Evolutionary conservation across 2,888 invertebrate genomes (phyloP), one percentile per base, ranked within the genome.

Genomic region (Dyspetes luteomarginatus): DNA sequence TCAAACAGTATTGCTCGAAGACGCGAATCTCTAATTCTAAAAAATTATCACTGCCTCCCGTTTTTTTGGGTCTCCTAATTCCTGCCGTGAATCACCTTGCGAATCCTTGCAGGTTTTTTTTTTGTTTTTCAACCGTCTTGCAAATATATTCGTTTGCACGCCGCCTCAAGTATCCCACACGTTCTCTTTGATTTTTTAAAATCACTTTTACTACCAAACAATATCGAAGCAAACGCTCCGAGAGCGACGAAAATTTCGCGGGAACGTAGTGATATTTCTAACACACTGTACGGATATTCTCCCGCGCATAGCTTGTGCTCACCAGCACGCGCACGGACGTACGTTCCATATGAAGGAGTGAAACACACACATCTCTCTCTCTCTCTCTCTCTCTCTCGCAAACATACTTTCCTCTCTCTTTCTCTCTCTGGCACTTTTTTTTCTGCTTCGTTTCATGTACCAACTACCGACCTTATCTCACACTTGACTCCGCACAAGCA

Each of bases 351-450:
- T 71, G 78, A 28, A 73, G 43, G 19, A 64, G 19, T 41, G 67
- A 60, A 48, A 4, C n/a, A 58, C 24, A 62, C 65, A 65, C 73
- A n/a, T 67, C 68, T 72, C 69, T 80, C 58, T 68, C 64, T 50
- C 58, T 58, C 78, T 72, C 69, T 73, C 62, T 67, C 69, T 69
- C 64, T 78, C 58, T 68, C 65, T 24, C 12, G 48, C 28, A 28
- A 48, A 36, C 62, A 36, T 65, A 74, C 64, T 78, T 81, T 77
- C 45, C 58, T 68, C 64, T 50, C 58, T 58, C 78, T 72, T 67
- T 73, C 62, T 67, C 69, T 69, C 64, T 78, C 58, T 75, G 64
- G 26, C 72, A 41, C 78, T 82, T 77, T 74, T 80, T 75, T 78
- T 81, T 60, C 76, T 73, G 65, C 72, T 73, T 65, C 60, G 30